Evolutionary conservation across 2,113 vertebrate genomes (phyloP).

Genomic region (Chamaetylas fuelleborni): DNA sequence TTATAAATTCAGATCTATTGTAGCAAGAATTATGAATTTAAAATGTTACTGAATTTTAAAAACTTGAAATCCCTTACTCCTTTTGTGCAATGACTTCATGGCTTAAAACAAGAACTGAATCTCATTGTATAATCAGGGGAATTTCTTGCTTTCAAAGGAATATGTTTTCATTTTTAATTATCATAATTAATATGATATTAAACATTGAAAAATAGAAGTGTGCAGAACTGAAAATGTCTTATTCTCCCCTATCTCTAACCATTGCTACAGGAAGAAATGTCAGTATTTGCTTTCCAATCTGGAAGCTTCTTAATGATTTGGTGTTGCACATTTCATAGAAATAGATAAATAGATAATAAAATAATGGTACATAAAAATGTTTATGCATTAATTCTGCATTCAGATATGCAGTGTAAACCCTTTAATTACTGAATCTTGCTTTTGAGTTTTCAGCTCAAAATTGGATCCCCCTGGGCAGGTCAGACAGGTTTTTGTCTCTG

Average conservation of each 20-base stretch:
- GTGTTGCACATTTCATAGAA: not conserved
- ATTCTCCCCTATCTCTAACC: not conserved
- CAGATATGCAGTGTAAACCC: not conserved
- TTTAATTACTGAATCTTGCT: not conserved
- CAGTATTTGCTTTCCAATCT: not conserved
- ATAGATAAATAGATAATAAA: not conserved
- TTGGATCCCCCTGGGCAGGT: not conserved
- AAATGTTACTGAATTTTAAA: not conserved
- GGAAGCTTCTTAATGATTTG: not conserved
- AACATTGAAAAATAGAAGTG: not conserved
- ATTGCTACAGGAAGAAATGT: not conserved
- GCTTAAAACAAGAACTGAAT: not conserved
- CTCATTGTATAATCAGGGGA: not conserved
- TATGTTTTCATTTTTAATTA: not conserved
- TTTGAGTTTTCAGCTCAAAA: not conserved
- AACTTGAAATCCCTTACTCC: not conserved
- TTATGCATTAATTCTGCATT: not conserved
- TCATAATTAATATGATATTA: not conserved
- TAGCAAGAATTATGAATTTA: not conserved
- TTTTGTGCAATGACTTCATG: not conserved
- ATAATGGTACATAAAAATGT: not conserved
- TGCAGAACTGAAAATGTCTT: not conserved
- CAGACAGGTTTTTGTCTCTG: not conserved
- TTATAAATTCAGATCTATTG: not conserved
- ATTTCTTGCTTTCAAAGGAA: not conserved